phyloP scores from a whole-genome alignment of 2,113 vertebrate genomes.

The Benitochromis conjunctus region DNA sequence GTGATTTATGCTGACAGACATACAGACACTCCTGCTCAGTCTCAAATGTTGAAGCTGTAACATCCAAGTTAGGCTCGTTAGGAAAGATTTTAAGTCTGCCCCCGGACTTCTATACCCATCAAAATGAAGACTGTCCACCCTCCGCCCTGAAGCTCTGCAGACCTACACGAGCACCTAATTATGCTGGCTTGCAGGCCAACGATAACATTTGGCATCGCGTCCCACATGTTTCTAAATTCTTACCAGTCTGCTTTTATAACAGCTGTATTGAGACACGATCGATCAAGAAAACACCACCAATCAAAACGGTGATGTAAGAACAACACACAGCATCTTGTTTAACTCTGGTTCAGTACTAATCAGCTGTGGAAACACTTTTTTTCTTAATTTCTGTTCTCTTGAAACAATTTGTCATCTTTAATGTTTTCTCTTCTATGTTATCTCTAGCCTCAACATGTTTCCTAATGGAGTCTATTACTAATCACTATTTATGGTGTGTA shows the following conservation, averaged over 20 bases:
- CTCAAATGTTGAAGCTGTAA: not conserved
- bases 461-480: no score
- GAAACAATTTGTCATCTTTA: not conserved
- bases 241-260: not conserved
- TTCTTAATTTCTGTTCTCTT: not conserved
- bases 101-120: not conserved
- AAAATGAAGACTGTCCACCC: not conserved
- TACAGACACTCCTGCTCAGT: not conserved
- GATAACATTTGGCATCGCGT: slow-evolving; percentile 7
- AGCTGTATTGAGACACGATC: not conserved
- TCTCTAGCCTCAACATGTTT: no score
- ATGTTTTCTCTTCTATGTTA: not conserved
- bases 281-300: not conserved
- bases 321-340: not conserved
- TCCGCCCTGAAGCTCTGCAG: not conserved
- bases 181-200: not conserved
- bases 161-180: not conserved
- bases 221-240: not conserved
- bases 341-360: not conserved
- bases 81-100: not conserved
- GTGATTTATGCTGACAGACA: not conserved
- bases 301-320: not conserved
- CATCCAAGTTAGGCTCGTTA: not conserved
- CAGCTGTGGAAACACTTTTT: not conserved
- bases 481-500: no score